Conservation (phyloP, 1,140 invertebrate species). For the Aricia agestis region DNA sequence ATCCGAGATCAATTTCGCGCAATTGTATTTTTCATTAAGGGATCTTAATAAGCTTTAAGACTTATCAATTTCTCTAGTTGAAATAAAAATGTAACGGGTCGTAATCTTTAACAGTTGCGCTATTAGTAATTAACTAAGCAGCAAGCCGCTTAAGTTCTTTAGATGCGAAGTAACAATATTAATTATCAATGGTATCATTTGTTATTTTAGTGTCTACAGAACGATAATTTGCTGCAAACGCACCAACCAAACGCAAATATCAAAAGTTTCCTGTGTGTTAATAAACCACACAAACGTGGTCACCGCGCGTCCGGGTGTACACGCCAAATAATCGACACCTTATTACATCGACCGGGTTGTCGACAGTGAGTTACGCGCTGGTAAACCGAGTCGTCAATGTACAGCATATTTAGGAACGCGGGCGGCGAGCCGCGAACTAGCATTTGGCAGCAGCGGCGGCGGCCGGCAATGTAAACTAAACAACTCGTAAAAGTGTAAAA, state of each 20-base stretch:
- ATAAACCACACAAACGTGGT: not conserved
- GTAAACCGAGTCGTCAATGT: slow-evolving; percentile 53
- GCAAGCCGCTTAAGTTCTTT: not conserved
- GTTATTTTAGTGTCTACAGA: too few relatives aligned
- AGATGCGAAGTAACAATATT: not conserved
- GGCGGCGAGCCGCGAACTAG: slow-evolving; percentile 70
- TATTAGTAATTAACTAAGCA: not conserved
- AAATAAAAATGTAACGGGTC: not conserved
- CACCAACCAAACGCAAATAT: not conserved
- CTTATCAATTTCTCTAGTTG: not conserved
- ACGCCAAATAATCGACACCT: not conserved
- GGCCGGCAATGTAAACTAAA: slow-evolving; percentile 68
- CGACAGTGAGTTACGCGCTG: slow-evolving; percentile 30
- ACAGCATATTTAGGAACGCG: slow-evolving; percentile 64
- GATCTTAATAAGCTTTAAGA: slow-evolving; percentile 1
- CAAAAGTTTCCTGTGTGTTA: not conserved
- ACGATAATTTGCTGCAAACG: too few relatives aligned
- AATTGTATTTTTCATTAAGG: slow-evolving; percentile 14
- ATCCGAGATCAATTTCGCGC: slow-evolving; percentile 27
- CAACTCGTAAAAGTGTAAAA: slow-evolving; percentile 76
- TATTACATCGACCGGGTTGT: slow-evolving; percentile 1
- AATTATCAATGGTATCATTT: too few relatives aligned
- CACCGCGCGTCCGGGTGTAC: not conserved
- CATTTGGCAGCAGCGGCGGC: slow-evolving; percentile 67
- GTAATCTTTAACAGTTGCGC: not conserved